phyloP scores from a whole-genome alignment of 1,140 invertebrate genomes.

The Rhopalosiphum maidis region DNA sequence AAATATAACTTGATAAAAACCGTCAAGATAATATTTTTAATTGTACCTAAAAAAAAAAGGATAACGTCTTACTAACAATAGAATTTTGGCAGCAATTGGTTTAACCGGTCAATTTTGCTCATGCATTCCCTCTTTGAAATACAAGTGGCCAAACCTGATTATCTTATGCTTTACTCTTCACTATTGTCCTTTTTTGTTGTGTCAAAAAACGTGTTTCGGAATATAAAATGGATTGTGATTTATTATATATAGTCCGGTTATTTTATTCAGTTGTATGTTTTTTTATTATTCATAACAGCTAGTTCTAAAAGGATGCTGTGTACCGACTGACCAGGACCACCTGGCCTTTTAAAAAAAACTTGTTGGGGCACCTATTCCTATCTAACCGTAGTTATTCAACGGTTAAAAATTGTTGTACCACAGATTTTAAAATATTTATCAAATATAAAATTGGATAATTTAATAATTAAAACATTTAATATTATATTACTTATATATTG shows the following conservation, averaged over 20 bases:
- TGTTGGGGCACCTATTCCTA: background rate
- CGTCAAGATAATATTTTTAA: background rate
- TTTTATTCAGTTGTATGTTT: slow-evolving; percentile 2
- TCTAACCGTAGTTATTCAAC: background rate
- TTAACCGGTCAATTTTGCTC: background rate
- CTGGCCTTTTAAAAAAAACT: slow-evolving; percentile 46
- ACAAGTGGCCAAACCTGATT: slow-evolving; percentile 56
- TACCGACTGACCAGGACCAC: slow-evolving; percentile 43
- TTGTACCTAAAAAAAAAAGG: background rate
- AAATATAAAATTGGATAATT: background rate
- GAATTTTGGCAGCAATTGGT: background rate
- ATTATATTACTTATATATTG: background rate
- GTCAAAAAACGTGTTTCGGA: slow-evolving; percentile 47
- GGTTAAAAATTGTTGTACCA: slow-evolving; percentile 9
- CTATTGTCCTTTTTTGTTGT: slow-evolving; percentile 46
- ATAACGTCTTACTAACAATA: background rate
- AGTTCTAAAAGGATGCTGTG: slow-evolving; percentile 45
- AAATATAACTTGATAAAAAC: background rate
- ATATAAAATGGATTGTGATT: slow-evolving; percentile 29
- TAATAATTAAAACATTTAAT: background rate
- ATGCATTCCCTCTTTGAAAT: slow-evolving; percentile 11
- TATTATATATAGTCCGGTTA: slow-evolving; percentile 44
- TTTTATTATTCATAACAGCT: slow-evolving; percentile 52
- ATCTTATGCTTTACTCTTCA: slow-evolving; percentile 39
- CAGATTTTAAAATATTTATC: background rate